Percentiles rank a stretch among this genome's conserved stretches.
These are phyloP conservation scores for Sylvilagus bachmani DNA, from an alignment of 2,113 vertebrate genomes.

Conservation along the genomic window DNA sequence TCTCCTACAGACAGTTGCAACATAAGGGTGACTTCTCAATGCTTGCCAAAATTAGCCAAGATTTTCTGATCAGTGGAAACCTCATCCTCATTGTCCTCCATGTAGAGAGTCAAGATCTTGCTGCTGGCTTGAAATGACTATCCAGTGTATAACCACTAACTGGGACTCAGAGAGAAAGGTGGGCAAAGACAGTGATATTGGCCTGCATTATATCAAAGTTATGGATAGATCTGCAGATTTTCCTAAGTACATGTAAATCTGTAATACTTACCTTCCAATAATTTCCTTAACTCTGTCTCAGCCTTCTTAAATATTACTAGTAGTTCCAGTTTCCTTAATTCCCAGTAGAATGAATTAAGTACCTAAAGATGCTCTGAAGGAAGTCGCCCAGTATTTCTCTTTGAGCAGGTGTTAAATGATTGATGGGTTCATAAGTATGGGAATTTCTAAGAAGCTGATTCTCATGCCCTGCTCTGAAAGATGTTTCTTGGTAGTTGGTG, in stretches of 20 bases:
- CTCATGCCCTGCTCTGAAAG: slow-evolving; percentile 60
- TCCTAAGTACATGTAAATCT: background rate
- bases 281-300: slow-evolving; percentile 37
- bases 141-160: background rate
- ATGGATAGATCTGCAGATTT: background rate
- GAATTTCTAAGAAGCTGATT: slow-evolving; percentile 70
- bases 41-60: background rate
- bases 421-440: slow-evolving; percentile 18
- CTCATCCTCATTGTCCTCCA: background rate
- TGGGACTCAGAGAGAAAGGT: background rate
- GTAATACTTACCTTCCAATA: background rate
- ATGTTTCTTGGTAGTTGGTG: slow-evolving; percentile 65
- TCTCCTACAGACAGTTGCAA: background rate
- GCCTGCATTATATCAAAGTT: background rate
- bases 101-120: background rate
- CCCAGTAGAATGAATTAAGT: slow-evolving; percentile 32
- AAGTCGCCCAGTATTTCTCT: background rate
- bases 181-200: background rate
- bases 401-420: slow-evolving; percentile 19
- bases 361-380: background rate
- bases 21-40: background rate
- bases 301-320: background rate
- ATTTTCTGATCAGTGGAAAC: background rate
- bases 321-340: slow-evolving; percentile 25
- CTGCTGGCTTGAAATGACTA: background rate